A percentile compares a stretch with the other conserved stretches of the same genome.
phyloP scores from a whole-genome alignment of 1,140 invertebrate genomes.

The Atta cephalotes region DNA sequence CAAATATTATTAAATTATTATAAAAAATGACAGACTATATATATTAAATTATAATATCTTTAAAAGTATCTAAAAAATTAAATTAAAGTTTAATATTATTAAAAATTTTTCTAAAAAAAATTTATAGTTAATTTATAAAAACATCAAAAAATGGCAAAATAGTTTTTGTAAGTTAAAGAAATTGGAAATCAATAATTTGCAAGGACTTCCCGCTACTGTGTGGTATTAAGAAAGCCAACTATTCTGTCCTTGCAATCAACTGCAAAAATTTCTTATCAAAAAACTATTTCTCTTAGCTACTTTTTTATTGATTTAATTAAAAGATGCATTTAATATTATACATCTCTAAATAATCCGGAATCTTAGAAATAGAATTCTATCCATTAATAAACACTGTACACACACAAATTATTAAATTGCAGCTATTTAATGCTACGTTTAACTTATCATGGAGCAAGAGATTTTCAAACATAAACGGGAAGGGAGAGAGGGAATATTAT shows the following conservation, averaged over 20 bases:
- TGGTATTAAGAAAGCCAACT: slow-evolving; percentile 39
- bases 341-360: neutral
- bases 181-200: slow-evolving; percentile 59
- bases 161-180: neutral
- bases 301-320: neutral
- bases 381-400: neutral
- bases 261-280: slow-evolving; percentile 53
- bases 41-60: neutral
- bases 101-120: neutral
- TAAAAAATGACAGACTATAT: neutral
- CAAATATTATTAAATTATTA: neutral
- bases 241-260: slow-evolving; percentile 47
- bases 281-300: slow-evolving; percentile 43
- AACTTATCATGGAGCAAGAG: slow-evolving; percentile 57
- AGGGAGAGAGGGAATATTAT: slow-evolving; percentile 2
- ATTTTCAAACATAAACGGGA: slow-evolving; percentile 33
- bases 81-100: neutral
- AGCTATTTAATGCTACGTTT: neutral
- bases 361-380: neutral
- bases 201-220: slow-evolving; percentile 25
- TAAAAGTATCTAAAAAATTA: neutral
- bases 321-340: neutral
- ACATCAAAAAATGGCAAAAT: neutral
- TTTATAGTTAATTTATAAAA: neutral
- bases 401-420: slow-evolving; percentile 58